Conservation (phyloP, 1,140 invertebrate species). For the Delia radicum region DNA sequence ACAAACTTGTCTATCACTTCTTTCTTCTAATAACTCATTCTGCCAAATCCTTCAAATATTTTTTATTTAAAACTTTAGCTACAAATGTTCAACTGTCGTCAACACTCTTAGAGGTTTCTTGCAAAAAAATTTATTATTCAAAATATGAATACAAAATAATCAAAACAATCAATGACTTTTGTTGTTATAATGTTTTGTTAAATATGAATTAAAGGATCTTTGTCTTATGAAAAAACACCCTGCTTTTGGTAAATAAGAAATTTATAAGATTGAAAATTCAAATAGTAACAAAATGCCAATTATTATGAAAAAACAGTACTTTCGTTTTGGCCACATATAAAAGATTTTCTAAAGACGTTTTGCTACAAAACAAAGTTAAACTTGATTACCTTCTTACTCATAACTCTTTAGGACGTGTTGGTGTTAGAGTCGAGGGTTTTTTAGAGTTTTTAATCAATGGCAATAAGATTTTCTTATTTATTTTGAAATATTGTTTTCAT, state of each 20-base stretch:
- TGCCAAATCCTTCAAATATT: background rate
- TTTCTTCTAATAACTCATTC: background rate
- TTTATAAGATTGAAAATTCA: background rate
- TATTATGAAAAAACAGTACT: slow-evolving; percentile 7
- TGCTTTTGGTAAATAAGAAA: background rate
- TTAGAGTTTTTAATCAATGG: background rate
- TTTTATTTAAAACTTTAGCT: background rate
- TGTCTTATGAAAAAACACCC: background rate
- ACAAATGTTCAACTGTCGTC: background rate
- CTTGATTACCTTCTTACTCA: too few species aligned
- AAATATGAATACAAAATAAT: background rate
- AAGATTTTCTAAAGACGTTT: background rate
- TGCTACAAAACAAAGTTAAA: background rate
- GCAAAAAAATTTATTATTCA: background rate
- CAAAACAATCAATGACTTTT: slow-evolving; percentile 21
- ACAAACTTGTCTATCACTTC: background rate
- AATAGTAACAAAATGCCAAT: slow-evolving; percentile 16
- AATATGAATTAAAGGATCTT: slow-evolving; percentile 12
- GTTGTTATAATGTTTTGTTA: background rate
- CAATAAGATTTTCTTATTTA: too few species aligned
- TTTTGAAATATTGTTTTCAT: background rate
- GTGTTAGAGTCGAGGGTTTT: background rate
- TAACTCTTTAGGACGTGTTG: background rate
- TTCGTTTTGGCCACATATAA: background rate
- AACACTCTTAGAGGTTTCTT: background rate